Percentiles rank a stretch among this genome's conserved stretches.
Conservation (phyloP, 2,797 vertebrate species). For the Pelobates cultripes region DNA sequence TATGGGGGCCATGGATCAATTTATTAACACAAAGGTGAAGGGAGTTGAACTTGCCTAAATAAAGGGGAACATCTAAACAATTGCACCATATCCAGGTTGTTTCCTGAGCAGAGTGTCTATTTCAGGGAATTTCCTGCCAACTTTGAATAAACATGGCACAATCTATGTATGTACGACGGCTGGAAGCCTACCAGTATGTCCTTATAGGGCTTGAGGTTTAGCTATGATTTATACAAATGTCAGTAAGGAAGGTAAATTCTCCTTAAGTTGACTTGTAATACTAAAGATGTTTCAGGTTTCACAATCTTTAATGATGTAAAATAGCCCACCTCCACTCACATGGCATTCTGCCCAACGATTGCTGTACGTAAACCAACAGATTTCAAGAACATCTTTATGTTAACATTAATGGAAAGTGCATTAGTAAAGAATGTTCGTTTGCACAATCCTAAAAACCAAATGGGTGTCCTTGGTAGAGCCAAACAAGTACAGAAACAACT, state of each 20-base stretch:
- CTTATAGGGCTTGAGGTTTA: conserved; percentile 39
- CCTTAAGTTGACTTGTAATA: conserved; percentile 5
- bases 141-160: conserved; percentile 29
- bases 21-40: neutral
- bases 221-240: conserved; percentile 35
- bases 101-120: conserved; percentile 17
- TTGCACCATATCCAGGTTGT: neutral
- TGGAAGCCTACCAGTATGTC: neutral
- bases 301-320: neutral
- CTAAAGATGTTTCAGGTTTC: neutral
- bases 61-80: neutral
- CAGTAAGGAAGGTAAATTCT: conserved; percentile 19
- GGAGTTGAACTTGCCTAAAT: neutral
- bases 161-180: conserved; percentile 30
- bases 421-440: neutral
- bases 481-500: no score
- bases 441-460: no score
- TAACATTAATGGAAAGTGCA: neutral
- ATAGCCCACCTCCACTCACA: neutral
- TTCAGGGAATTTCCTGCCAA: conserved; percentile 40
- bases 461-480: no score
- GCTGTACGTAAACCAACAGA: neutral
- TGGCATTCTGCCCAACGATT: no score
- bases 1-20: no score
- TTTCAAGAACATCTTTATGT: neutral